Conservation (phyloP, 2,797 vertebrate species). For the Crenuchus spilurus region DNA sequence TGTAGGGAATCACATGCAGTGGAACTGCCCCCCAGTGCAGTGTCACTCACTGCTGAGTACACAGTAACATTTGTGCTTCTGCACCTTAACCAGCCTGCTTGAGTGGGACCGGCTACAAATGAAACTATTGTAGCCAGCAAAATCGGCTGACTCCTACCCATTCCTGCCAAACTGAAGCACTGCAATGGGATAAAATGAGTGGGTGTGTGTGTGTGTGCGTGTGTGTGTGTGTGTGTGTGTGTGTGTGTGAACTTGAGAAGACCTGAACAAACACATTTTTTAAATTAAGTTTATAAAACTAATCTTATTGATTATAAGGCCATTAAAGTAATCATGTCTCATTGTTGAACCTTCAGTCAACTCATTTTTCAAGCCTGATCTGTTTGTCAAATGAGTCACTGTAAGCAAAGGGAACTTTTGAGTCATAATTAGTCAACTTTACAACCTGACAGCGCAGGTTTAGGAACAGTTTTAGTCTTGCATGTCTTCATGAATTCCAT, state of each 20-base stretch:
- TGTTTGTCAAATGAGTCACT: background rate
- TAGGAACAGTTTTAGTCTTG: background rate
- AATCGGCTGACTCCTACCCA: conserved; percentile 1
- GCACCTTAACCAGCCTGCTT: background rate
- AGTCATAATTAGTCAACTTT: background rate
- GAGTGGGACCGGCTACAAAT: conserved; percentile 8
- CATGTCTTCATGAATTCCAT: too few relatives aligned
- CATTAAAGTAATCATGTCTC: background rate
- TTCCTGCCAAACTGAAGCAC: background rate
- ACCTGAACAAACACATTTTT: background rate
- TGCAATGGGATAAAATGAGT: background rate
- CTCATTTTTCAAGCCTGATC: background rate
- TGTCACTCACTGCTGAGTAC: background rate
- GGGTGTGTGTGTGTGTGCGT: background rate
- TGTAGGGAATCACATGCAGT: conserved; percentile 13
- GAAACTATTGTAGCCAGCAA: background rate
- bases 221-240: conserved; percentile 10
- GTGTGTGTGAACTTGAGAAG: background rate
- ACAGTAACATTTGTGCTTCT: conserved; percentile 6
- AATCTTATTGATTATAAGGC: background rate
- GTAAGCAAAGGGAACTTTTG: background rate
- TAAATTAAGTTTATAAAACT: background rate
- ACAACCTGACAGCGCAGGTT: background rate
- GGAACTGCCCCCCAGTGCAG: background rate
- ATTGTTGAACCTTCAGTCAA: background rate